These are phyloP conservation scores for Andinoacara biseriatus DNA, from an alignment of 2,113 vertebrate genomes.

Conservation along the genomic window DNA sequence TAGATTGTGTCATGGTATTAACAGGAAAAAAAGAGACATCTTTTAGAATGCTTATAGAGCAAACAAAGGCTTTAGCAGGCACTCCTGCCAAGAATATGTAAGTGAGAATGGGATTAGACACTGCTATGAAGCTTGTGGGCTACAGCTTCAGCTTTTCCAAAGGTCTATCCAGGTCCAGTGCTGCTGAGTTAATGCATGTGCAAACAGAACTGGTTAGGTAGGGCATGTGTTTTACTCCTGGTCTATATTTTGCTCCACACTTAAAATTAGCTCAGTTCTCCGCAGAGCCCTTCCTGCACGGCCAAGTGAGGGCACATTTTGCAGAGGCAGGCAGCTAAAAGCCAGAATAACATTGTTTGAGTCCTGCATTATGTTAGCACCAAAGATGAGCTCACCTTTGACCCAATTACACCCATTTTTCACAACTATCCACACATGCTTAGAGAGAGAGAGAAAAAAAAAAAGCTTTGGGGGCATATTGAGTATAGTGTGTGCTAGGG, in stretches of 20 bases:
- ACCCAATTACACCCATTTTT: not conserved
- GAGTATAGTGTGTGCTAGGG: slow-evolving; percentile 33
- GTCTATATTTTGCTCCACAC: slow-evolving; percentile 63
- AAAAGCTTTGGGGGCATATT: slow-evolving; percentile 30
- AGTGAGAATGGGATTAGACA: slow-evolving; percentile 35
- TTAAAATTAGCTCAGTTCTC: slow-evolving; percentile 75
- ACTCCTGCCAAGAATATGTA: slow-evolving; percentile 18
- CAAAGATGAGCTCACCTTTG: slow-evolving; percentile 43
- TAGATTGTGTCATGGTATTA: slow-evolving; percentile 32
- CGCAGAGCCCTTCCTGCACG: slow-evolving; percentile 46
- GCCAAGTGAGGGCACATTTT: slow-evolving; percentile 56
- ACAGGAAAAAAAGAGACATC: not conserved
- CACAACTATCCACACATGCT: slow-evolving; percentile 2
- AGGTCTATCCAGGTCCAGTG: slow-evolving; percentile 16
- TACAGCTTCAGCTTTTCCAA: slow-evolving; percentile 4
- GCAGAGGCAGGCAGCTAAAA: slow-evolving; percentile 25
- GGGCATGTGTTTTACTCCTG: slow-evolving; percentile 74
- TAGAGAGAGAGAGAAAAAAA: not conserved
- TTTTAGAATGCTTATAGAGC: slow-evolving; percentile 32
- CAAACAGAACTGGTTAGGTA: slow-evolving; percentile 53
- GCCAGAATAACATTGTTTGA: slow-evolving; percentile 6
- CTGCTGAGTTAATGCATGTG: slow-evolving; percentile 30
- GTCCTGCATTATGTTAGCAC: not conserved
- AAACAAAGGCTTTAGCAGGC: slow-evolving; percentile 35
- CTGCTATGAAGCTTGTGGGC: slow-evolving; percentile 6